Conservation (phyloP, 2,113 vertebrate species). For the Nansenia antarctica region DNA sequence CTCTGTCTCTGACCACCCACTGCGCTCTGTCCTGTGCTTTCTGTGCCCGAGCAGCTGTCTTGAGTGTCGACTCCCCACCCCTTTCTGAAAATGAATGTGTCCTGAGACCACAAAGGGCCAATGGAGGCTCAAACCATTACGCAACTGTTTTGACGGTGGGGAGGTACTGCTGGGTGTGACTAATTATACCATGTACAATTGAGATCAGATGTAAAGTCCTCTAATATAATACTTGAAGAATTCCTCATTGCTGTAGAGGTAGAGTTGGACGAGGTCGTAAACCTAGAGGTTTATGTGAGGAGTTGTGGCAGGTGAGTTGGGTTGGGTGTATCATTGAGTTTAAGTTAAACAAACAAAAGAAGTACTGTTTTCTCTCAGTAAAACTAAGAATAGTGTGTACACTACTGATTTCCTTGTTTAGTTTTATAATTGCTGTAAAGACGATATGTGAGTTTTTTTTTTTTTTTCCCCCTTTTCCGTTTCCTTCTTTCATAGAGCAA, state of each 20-base stretch:
- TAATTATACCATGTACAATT: constrained; percentile 72
- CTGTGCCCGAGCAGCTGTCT: constrained; percentile 55
- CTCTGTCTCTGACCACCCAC: constrained; percentile 71
- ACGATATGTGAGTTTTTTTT: constrained; percentile 35
- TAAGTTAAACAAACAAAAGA: constrained; percentile 54
- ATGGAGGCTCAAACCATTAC: constrained; percentile 44
- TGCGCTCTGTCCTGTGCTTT: constrained; percentile 63
- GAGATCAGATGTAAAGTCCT: constrained; percentile 80
- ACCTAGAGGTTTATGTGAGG: constrained; percentile 75
- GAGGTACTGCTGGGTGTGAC: constrained; percentile 41
- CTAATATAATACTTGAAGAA: constrained; percentile 87
- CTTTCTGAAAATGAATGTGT: constrained; percentile 70
- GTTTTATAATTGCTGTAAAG: constrained; percentile 61
- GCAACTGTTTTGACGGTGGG: constrained; percentile 17
- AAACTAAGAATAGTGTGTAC: constrained; percentile 48
- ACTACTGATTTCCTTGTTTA: constrained; percentile 52
- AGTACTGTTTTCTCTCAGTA: constrained; percentile 31
- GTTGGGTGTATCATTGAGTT: constrained; percentile 67
- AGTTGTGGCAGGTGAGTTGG: constrained; percentile 68
- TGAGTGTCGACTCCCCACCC: constrained; percentile 67
- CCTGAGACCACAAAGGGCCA: constrained; percentile 64
- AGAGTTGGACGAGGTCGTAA: constrained; percentile 73
- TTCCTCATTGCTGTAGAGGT: constrained; percentile 75
- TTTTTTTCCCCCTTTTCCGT: constrained; percentile 21
- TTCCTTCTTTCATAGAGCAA: constrained; percentile 15